Evolutionary conservation across 2,797 vertebrate species (phyloP).

Genomic region (Meriones psammophilus): DNA sequence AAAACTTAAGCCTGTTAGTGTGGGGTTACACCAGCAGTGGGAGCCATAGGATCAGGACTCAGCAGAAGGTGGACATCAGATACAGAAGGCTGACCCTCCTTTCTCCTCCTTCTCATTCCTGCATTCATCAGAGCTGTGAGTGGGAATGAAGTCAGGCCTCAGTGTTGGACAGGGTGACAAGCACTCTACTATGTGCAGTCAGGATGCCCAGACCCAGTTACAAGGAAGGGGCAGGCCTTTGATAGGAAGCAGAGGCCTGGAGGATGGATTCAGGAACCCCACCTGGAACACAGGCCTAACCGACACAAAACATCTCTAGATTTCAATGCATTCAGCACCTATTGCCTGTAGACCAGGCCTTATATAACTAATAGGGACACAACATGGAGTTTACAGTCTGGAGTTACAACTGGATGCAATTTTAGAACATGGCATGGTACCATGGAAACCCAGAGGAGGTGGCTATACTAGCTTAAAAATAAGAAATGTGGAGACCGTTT

Average conservation of each 20-base stretch:
- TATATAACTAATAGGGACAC: neutral
- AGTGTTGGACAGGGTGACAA: neutral
- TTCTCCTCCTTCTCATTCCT: neutral
- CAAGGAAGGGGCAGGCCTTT: neutral
- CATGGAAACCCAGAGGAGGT: neutral
- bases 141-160: neutral
- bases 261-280: neutral
- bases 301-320: neutral
- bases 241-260: neutral
- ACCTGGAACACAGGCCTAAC: neutral
- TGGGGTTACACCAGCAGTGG: slow-evolving; percentile 45
- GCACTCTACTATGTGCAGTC: neutral
- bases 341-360: neutral
- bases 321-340: neutral
- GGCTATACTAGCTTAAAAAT: neutral
- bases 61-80: neutral
- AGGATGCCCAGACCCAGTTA: neutral
- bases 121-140: neutral
- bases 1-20: neutral
- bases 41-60: slow-evolving; percentile 18
- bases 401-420: neutral
- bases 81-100: neutral
- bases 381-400: neutral
- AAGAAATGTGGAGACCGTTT: neutral
- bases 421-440: neutral